phyloP scores from a whole-genome alignment of 2,113 vertebrate species.

The Athene noctua region DNA sequence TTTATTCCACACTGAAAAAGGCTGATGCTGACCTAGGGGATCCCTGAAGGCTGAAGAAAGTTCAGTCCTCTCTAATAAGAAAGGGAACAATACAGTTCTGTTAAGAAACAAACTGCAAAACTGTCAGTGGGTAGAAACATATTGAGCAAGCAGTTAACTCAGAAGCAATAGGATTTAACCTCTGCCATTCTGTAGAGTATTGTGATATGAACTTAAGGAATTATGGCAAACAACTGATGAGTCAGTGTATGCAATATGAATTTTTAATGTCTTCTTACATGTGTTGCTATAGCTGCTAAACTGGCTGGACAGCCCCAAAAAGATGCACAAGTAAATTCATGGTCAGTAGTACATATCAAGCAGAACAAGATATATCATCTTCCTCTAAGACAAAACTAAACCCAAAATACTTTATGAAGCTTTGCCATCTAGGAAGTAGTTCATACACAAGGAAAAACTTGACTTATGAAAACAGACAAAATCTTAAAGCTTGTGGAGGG shows the following conservation, averaged over 20 bases:
- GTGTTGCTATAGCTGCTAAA: neutral
- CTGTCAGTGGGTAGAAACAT: neutral
- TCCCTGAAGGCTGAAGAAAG: neutral
- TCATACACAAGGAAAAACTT: neutral
- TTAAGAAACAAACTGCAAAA: neutral
- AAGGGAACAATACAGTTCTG: neutral
- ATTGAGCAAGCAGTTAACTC: neutral
- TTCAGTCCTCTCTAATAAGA: neutral
- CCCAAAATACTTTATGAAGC: neutral
- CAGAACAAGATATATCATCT: neutral
- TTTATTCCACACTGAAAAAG: neutral
- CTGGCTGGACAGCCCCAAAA: neutral
- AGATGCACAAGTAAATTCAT: neutral
- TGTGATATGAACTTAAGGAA: neutral
- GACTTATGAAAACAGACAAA: neutral
- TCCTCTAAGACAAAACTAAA: neutral
- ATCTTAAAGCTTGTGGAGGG: neutral
- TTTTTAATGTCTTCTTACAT: neutral
- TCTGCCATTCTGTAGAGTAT: neutral
- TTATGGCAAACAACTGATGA: neutral
- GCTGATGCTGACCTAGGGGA: neutral
- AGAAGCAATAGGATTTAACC: neutral
- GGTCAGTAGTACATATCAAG: neutral
- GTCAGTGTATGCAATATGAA: neutral
- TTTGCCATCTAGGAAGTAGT: neutral